phyloP scores from a whole-genome alignment of 1,140 invertebrate genomes.

The Temnothorax nylanderi region DNA sequence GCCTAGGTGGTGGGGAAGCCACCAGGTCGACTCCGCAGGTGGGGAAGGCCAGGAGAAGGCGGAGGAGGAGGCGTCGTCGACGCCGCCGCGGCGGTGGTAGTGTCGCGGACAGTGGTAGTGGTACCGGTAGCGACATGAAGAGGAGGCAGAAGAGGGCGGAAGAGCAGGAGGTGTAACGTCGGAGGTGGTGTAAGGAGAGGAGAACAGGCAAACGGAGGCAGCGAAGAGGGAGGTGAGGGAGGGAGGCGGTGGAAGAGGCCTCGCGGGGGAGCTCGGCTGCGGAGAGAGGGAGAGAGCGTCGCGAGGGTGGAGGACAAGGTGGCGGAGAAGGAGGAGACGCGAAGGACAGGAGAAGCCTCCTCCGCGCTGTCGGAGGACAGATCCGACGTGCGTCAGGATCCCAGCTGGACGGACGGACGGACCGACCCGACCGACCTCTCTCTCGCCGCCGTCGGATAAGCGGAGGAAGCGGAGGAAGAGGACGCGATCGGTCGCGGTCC shows the following conservation, averaged over 20 bases:
- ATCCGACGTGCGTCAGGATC: slow-evolving; percentile 80
- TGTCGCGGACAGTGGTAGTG: slow-evolving; percentile 64
- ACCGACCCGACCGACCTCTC: slow-evolving; percentile 24
- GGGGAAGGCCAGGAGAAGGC: slow-evolving; percentile 73
- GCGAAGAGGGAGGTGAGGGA: not conserved
- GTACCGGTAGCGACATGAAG: slow-evolving; percentile 70
- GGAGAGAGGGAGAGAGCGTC: slow-evolving; percentile 35
- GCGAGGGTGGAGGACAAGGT: slow-evolving; percentile 70
- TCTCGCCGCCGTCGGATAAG: slow-evolving; percentile 62
- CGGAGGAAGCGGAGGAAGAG: slow-evolving; percentile 49
- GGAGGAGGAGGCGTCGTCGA: slow-evolving; percentile 57
- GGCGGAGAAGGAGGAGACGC: slow-evolving; percentile 68
- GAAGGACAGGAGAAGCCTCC: slow-evolving; percentile 78
- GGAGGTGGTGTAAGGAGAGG: slow-evolving; percentile 50
- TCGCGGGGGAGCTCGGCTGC: slow-evolving; percentile 34
- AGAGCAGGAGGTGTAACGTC: slow-evolving; percentile 74
- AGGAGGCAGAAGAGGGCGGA: slow-evolving; percentile 73
- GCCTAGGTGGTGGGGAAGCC: slow-evolving; percentile 70
- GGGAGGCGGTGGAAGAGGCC: not conserved
- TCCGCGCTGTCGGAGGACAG: slow-evolving; percentile 78
- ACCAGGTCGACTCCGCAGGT: slow-evolving; percentile 65
- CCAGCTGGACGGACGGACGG: slow-evolving; percentile 67
- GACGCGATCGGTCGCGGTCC: slow-evolving; percentile 49
- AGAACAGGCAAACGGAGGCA: slow-evolving; percentile 27
- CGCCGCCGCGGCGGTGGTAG: slow-evolving; percentile 63